A percentile compares a stretch with the other conserved stretches of the same genome.
phyloP scores from a whole-genome alignment of 2,113 vertebrate genomes.

The Xyrauchen texanus region DNA sequence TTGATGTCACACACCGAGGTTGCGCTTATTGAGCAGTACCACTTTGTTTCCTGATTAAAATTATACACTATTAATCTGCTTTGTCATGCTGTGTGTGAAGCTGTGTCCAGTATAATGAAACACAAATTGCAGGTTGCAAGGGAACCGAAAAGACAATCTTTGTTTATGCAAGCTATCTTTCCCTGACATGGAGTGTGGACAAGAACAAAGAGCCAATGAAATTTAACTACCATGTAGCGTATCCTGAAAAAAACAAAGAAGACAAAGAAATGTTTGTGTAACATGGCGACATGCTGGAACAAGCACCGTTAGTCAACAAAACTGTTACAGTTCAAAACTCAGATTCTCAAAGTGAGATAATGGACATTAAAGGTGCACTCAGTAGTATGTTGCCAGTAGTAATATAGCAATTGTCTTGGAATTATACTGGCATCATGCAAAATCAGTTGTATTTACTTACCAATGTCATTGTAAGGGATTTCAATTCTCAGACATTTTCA shows the following conservation, averaged over 20 bases:
- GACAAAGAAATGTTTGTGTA: not conserved
- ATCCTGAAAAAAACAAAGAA: not conserved
- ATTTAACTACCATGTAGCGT: not conserved
- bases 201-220: slow-evolving; percentile 32
- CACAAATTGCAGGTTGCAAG: slow-evolving; percentile 25
- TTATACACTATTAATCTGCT: slow-evolving; percentile 54
- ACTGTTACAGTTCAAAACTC: no score
- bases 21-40: slow-evolving; percentile 36
- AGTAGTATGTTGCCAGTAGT: no score
- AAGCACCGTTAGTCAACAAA: no score
- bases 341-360: no score
- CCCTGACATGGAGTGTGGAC: slow-evolving; percentile 4
- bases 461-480: no score
- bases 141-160: slow-evolving; percentile 17
- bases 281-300: not conserved
- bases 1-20: slow-evolving; percentile 27
- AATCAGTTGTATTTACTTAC: no score
- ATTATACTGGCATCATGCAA: no score
- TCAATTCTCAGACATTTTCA: no score
- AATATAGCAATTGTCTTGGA: no score
- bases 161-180: slow-evolving; percentile 30
- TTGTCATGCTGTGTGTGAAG: slow-evolving; percentile 43
- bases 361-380: no score
- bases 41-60: slow-evolving; percentile 55
- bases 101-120: slow-evolving; percentile 37